phyloP scores from a whole-genome alignment of 2,797 vertebrate species.

The Phrynocephalus forsythii region DNA sequence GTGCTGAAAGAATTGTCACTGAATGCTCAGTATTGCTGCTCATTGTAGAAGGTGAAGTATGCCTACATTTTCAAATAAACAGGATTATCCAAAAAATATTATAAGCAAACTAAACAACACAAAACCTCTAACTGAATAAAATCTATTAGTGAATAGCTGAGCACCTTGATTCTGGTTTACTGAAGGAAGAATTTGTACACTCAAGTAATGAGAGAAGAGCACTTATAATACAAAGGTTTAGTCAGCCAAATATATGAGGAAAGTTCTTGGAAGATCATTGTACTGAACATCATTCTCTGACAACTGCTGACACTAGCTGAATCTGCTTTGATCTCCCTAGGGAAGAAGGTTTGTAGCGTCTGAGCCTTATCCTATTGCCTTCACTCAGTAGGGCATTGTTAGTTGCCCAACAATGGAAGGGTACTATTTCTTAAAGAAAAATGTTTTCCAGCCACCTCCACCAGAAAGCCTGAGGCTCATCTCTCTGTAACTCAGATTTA shows the following conservation, averaged over 20 bases:
- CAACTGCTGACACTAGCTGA: neutral
- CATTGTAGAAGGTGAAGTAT: neutral
- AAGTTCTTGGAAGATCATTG: neutral
- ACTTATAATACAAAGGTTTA: neutral
- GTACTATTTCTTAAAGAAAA: slow-evolving; percentile 41
- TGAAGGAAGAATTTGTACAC: neutral
- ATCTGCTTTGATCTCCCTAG: neutral
- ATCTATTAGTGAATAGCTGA: neutral
- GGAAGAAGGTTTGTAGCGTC: neutral
- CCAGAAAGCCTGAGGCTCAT: slow-evolving; percentile 2
- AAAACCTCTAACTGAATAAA: too few relatives aligned
- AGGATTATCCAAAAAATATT: neutral
- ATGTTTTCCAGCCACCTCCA: slow-evolving; percentile 40
- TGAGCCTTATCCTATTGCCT: neutral
- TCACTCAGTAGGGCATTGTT: neutral
- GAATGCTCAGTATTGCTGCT: neutral
- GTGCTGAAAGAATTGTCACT: neutral
- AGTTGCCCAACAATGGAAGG: neutral
- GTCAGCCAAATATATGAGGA: neutral
- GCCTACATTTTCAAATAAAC: neutral
- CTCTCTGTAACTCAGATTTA: slow-evolving; percentile 47
- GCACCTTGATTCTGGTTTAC: neutral
- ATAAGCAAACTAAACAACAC: too few relatives aligned
- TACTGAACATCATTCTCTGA: neutral
- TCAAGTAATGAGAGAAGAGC: neutral